These are phyloP conservation scores for Myotis davidii DNA, from an alignment of 2,113 vertebrate species.

Conservation along the genomic window DNA sequence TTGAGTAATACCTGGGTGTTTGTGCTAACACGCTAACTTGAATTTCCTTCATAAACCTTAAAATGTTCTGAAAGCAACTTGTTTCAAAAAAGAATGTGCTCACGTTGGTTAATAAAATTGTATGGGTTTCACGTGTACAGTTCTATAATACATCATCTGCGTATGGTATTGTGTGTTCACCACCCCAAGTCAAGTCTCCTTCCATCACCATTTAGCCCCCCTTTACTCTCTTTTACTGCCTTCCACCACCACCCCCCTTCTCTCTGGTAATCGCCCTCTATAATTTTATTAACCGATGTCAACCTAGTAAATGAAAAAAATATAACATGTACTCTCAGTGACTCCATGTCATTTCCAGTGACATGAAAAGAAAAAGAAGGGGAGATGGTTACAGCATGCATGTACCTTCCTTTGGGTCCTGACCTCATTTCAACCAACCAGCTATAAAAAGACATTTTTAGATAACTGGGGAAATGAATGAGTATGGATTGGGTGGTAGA, in stretches of 20 bases:
- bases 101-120: background rate
- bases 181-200: background rate
- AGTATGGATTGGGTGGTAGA: background rate
- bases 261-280: background rate
- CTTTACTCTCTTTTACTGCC: background rate
- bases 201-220: background rate
- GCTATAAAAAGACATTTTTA: background rate
- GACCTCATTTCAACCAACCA: background rate
- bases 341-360: too few species aligned
- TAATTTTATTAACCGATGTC: background rate
- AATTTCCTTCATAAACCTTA: background rate
- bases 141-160: background rate
- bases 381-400: background rate
- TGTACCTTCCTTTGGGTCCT: background rate
- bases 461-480: background rate
- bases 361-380: too few species aligned
- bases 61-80: background rate
- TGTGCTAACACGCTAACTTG: background rate
- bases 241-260: background rate
- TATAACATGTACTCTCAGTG: background rate
- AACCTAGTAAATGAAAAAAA: background rate
- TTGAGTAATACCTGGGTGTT: background rate
- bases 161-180: background rate
- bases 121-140: background rate
- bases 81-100: background rate